These are phyloP conservation scores for Luidia sarsii DNA, from an alignment of 53 echinoderm and acorn worm species.

Conservation along the genomic window DNA sequence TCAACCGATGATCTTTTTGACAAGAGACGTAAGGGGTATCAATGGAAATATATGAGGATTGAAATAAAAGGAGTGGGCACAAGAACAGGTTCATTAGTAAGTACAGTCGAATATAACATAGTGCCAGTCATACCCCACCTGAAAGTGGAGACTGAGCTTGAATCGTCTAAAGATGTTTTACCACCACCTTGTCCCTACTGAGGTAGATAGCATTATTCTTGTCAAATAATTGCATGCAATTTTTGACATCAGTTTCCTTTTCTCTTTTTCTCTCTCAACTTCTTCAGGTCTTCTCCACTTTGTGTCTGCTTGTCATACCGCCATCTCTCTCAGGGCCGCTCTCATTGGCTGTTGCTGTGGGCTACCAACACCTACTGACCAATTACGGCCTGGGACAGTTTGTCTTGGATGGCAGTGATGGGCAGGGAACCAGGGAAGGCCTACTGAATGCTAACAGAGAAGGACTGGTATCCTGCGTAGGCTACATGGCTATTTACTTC, in stretches of 20 bases:
- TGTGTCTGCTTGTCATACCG: slow-evolving; percentile 65
- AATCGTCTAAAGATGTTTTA: no score
- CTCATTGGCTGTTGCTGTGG: slow-evolving; percentile 61
- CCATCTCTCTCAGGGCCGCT: slow-evolving; percentile 60
- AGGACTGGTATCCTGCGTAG: slow-evolving; percentile 81
- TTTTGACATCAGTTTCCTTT: not conserved
- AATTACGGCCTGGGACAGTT: slow-evolving; percentile 71
- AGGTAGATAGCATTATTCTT: not conserved
- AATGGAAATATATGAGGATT: no score
- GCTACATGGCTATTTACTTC: slow-evolving; percentile 83
- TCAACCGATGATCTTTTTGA: no score
- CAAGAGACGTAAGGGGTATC: no score
- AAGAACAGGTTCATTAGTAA: no score
- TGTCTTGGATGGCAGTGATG: slow-evolving; percentile 79
- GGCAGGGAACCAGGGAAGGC: slow-evolving; percentile 67
- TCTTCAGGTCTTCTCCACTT: slow-evolving; percentile 69
- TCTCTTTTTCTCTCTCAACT: slow-evolving; percentile 7
- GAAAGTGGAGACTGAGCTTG: no score
- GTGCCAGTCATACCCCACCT: no score
- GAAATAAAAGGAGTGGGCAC: no score
- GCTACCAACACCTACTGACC: slow-evolving; percentile 79
- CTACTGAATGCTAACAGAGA: slow-evolving; percentile 87
- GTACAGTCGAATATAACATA: no score
- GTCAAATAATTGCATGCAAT: not conserved
- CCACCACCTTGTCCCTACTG: no score